Base-by-base conservation (phyloP, 2,888 invertebrate species). In the Drosophila mettleri region DNA sequence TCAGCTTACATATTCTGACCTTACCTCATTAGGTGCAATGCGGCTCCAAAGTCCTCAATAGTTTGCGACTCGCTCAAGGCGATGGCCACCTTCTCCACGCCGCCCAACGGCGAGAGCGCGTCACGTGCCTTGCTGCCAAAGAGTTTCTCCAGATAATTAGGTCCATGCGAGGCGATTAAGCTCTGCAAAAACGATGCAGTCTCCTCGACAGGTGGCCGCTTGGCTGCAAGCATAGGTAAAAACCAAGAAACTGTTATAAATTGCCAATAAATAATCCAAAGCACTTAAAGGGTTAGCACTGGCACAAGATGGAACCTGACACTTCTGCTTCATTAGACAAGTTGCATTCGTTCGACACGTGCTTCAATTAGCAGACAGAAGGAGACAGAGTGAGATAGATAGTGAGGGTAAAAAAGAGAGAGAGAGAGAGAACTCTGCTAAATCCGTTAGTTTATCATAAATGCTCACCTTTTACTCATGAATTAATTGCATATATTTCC, bases 151-250 rank as follows among this genome's bases (percentile, higher is more conserved):
- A 98, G 94, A 93, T 98, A 98, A 93, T 98, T 98, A 78, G 98
- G 98, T 73, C 98, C 98, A 92, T 98, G 98, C 74, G 98, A 98
- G 49, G 97, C 97, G 88, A 99, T 94, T 81, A 99, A 94, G 22
- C 98, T 98, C 91, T 98, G 97, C 78, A 99, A 93, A 92, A 98
- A 99, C 69, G 98, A 98, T 45, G 98, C 97, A 0, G 98, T 98
- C 92, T 98, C 98, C 92, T 98, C 98, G 33, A 98, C 98, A 53
- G 98, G 98, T 81, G 98, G 98, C 90, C 98, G 94, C 92, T 98
- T 98, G 22, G 98, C 98, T 98, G 93, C 20, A 93, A 92, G 89
- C 55, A 52, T 20, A 43, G 39, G 33, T 14, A 43, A 43, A 43
- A 10, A 8, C 24, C n/a, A 45, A 57, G 1, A 33, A 33, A 38